Evolutionary conservation across 2,888 invertebrate species (phyloP), one percentile per base, ranked within the genome.

Genomic region (Glyphotaelius pellucidus): DNA sequence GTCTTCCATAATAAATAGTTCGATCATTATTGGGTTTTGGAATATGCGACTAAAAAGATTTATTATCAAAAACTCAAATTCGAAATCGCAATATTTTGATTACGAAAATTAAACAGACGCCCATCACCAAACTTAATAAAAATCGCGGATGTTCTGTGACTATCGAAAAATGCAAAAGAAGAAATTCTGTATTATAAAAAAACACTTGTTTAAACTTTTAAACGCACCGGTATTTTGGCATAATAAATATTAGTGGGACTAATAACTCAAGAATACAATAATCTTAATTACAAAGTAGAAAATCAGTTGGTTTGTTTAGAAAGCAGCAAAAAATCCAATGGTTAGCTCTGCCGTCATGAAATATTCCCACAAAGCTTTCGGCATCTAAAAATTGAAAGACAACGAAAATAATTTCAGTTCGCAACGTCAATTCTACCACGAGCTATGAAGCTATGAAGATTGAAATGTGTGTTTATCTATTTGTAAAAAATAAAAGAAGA

Each of bases 41-140:
- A 52, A 88, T 31, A 32, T 88, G 30, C 5, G 52, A 67, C 31
- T 88, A 2, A 4, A 42, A 88, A 31, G 88, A 88, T 88, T 88
- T 88, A 88, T 88, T 86, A 86, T 42, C 86, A 12, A 86, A 42
- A 86, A 30, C 42, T 38, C 12, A 19, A 32, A 88, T 88, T 86
- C 86, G 47, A 86, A 42, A 47, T 30, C 47, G 86, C 86, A 86
- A 86, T 86, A 86, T 83, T 83, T 19, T 86, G 47, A 86, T 86
- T 86, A 47, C n/a, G 11, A 86, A 86, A 86, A 47, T 86, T 86
- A 42, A 86, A 86, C 3, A 14, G 42, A 86, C 86, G 86, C 86
- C 86, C 86, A 35, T n/a, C 38, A 67, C 67, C n/a, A 67, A 67
- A 67, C 67, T 67, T 67, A n/a, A 2, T n/a, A 9, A 67, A 67